These are phyloP conservation scores for Porites evermanni DNA, from an alignment of 92 coral and sea anemone genomes.

Conservation along the genomic window DNA sequence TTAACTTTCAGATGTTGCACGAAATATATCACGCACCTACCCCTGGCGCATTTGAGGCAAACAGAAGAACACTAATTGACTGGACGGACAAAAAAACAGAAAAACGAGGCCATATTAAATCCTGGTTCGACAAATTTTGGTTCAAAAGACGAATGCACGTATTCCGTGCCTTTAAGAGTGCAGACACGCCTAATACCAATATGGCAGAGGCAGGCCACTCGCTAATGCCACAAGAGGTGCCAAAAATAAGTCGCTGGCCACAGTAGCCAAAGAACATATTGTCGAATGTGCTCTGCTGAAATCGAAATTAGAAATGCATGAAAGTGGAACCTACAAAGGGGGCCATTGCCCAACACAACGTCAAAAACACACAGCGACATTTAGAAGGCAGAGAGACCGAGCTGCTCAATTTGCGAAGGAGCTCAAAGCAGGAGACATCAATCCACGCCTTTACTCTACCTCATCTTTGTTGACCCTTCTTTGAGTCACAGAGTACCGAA, in stretches of 20 bases:
- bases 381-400: conserved; percentile 63
- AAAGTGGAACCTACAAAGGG: conserved; percentile 63
- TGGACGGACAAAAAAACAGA: conserved; percentile 21
- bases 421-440: conserved; percentile 40
- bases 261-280: conserved; percentile 73
- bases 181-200: conserved; percentile 53
- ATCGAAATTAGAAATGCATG: conserved; percentile 52
- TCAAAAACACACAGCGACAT: conserved; percentile 43
- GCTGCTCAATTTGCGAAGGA: conserved; percentile 54
- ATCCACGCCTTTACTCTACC: conserved; percentile 35
- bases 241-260: conserved; percentile 60
- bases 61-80: conserved; percentile 54
- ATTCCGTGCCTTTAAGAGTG: conserved; percentile 52
- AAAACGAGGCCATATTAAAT: conserved; percentile 50
- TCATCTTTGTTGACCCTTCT: conserved; percentile 38
- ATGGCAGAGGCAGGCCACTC: conserved; percentile 78
- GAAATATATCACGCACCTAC: conserved; percentile 46
- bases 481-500: conserved; percentile 57
- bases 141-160: conserved; percentile 40
- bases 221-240: conserved; percentile 71
- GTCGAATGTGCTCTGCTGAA: conserved; percentile 71
- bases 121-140: conserved; percentile 66
- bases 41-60: conserved; percentile 60
- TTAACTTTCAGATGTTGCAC: conserved; percentile 65
- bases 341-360: conserved; percentile 59